Conservation (phyloP, 2,888 invertebrate genomes). For the Eupithecia subfuscata region DNA sequence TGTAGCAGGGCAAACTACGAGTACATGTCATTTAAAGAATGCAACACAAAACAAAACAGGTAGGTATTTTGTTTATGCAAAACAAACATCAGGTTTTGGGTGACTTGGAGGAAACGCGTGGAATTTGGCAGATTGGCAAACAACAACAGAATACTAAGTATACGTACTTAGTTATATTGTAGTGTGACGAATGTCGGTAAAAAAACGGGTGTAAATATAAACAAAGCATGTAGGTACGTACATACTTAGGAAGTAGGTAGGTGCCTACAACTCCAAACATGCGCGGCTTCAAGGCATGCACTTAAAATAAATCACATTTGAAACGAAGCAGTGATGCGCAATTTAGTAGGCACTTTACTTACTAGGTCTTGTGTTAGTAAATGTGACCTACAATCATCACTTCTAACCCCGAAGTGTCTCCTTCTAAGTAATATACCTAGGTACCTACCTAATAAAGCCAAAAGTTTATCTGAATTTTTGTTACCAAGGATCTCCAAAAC, state of each 20-base stretch:
- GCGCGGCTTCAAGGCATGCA: not conserved
- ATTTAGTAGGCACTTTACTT: no score
- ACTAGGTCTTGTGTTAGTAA: no score
- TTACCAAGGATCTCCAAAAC: no score
- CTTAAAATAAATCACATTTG: not conserved
- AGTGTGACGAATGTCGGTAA: not conserved
- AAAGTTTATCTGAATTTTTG: no score
- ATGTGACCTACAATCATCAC: no score
- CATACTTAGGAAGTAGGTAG: not conserved
- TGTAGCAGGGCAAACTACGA: no score
- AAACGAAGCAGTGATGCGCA: not conserved
- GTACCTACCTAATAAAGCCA: no score
- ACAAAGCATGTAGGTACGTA: not conserved
- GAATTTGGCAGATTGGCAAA: slow-evolving; percentile 27
- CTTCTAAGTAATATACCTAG: no score
- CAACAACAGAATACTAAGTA: slow-evolving; percentile 8
- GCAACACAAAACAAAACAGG: not conserved
- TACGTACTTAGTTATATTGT: not conserved
- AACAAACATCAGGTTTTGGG: slow-evolving; percentile 2
- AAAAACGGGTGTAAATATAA: not conserved
- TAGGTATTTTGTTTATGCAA: not conserved
- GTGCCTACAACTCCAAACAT: not conserved
- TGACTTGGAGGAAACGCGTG: slow-evolving; percentile 23
- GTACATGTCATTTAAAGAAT: not conserved
- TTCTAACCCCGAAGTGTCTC: no score